Percentiles rank a stretch among this genome's conserved stretches.
These are phyloP conservation scores for Lacerta bilineata DNA, from an alignment of 2,797 vertebrate genomes.

Conservation along the genomic window DNA sequence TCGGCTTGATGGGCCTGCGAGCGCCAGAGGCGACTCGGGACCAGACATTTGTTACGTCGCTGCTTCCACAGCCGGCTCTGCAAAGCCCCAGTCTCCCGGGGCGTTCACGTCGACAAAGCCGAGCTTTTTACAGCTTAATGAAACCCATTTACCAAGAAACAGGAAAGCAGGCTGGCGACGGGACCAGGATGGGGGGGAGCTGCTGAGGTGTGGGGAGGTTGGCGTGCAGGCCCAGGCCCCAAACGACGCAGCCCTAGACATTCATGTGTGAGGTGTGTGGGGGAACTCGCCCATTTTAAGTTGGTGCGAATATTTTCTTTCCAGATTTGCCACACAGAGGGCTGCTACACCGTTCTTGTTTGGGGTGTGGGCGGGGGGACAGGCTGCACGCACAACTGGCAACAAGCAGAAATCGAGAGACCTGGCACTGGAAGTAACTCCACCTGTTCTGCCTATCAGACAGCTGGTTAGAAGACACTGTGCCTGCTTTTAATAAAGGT, in stretches of 20 bases:
- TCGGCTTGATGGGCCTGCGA: slow-evolving; percentile 2
- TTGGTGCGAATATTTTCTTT: neutral
- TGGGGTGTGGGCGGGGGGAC: too few species aligned
- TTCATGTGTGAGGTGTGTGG: neutral
- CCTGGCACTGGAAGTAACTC: neutral
- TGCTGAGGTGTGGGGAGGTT: neutral
- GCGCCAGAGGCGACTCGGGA: slow-evolving; percentile 8
- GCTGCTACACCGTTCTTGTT: neutral
- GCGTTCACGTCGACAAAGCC: slow-evolving; percentile 3
- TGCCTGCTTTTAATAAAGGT: neutral
- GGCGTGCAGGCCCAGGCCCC: too few species aligned
- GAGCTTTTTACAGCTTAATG: slow-evolving; percentile 31
- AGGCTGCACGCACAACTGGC: neutral
- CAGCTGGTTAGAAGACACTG: neutral
- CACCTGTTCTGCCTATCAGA: neutral
- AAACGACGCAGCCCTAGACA: neutral
- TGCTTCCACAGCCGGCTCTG: too few species aligned
- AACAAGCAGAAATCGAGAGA: neutral
- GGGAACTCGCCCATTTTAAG: neutral
- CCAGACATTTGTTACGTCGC: neutral
- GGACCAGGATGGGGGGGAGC: neutral
- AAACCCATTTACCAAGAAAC: slow-evolving; percentile 42
- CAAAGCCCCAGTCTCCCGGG: slow-evolving; percentile 11
- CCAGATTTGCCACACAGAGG: too few species aligned
- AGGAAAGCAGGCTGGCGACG: neutral